Conservation (phyloP, 2,113 vertebrate genomes). For the Myiopsitta monachus region DNA sequence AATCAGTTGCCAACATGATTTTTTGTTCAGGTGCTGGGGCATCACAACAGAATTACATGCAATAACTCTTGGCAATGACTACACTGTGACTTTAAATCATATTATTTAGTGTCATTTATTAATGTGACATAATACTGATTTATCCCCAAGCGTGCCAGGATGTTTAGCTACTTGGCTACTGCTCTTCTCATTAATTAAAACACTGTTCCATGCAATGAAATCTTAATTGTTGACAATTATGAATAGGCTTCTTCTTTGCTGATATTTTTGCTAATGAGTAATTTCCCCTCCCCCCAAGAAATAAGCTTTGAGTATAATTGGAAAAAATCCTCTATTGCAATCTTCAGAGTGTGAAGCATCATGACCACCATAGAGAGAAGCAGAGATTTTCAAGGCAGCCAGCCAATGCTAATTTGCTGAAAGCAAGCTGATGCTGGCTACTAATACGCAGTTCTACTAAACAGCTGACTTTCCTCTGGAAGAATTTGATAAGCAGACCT, state of each 20-base stretch:
- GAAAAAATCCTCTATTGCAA: neutral
- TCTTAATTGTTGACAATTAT: neutral
- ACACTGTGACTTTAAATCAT: neutral
- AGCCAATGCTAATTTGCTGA: neutral
- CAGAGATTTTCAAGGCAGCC: neutral
- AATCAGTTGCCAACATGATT: neutral
- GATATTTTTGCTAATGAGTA: neutral
- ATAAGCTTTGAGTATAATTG: neutral
- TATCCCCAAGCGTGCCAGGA: neutral
- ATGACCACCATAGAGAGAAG: neutral
- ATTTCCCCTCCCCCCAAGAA: neutral
- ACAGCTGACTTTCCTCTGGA: neutral
- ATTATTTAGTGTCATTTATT: neutral
- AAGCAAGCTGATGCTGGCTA: neutral
- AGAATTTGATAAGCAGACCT: neutral
- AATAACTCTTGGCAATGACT: neutral
- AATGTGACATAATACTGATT: neutral
- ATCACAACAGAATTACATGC: neutral
- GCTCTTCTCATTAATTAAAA: neutral
- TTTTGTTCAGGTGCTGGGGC: neutral
- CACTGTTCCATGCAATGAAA: neutral
- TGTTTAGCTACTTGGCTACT: neutral
- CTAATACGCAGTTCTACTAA: neutral
- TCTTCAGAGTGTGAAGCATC: neutral
- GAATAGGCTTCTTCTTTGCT: neutral